phyloP scores from a whole-genome alignment of 2,113 vertebrate genomes.

The Passer domesticus region DNA sequence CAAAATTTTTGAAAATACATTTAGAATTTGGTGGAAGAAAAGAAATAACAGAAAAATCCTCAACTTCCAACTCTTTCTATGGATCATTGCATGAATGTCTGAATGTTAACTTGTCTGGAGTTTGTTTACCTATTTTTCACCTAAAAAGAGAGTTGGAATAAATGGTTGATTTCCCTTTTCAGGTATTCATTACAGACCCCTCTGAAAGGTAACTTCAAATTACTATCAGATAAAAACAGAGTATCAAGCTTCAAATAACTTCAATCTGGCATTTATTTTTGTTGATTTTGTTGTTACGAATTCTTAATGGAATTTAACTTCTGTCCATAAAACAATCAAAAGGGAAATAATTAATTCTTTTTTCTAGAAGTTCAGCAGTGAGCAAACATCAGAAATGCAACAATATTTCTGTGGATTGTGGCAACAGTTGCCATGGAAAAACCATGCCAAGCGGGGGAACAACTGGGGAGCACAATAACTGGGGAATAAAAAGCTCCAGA shows the following conservation, averaged over 20 bases:
- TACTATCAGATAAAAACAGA: neutral
- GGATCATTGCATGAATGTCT: neutral
- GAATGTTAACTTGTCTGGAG: neutral
- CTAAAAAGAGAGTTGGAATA: neutral
- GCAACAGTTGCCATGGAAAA: neutral
- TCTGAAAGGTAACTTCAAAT: neutral
- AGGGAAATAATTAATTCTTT: neutral
- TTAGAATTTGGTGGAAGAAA: neutral
- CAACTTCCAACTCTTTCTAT: neutral
- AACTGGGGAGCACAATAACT: neutral
- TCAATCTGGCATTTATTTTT: neutral
- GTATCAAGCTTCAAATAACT: neutral
- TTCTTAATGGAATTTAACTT: neutral
- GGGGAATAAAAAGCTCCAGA: accelerated
- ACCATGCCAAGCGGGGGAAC: accelerated
- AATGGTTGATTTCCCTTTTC: neutral
- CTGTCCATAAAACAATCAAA: neutral
- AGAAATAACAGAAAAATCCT: neutral
- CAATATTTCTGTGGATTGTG: neutral
- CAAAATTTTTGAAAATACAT: neutral
- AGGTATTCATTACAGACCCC: neutral
- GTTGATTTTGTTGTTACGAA: neutral
- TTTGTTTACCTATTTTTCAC: neutral
- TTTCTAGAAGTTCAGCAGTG: neutral
- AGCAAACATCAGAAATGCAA: neutral